Evolutionary conservation across 2,888 invertebrate genomes (phyloP).

Genomic region (Dyspetes luteomarginatus): DNA sequence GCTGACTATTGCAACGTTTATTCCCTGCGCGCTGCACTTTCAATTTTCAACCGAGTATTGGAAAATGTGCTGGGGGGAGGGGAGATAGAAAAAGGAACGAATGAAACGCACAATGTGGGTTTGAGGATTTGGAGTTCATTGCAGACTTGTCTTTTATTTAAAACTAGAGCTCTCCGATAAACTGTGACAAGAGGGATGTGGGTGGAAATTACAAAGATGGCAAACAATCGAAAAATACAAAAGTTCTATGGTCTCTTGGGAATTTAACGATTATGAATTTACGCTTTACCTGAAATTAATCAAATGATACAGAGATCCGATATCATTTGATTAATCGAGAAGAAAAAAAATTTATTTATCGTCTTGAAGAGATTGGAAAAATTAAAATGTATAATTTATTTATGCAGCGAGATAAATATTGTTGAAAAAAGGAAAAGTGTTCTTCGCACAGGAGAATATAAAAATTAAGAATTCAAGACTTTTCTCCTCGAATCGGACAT

Average conservation of each 20-base stretch:
- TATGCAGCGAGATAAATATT: no score
- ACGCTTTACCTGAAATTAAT: not conserved
- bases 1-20: no score
- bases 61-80: no score
- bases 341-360: no score
- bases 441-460: conserved; percentile 26
- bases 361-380: no score
- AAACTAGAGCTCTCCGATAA: conserved; percentile 1
- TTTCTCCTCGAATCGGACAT: conserved; percentile 34
- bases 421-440: not conserved
- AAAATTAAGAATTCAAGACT: conserved; percentile 55
- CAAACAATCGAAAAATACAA: conserved; percentile 29
- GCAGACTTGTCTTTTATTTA: not conserved
- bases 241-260: no score
- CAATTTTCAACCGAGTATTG: no score
- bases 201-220: not conserved
- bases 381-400: no score
- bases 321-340: no score
- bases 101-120: not conserved
- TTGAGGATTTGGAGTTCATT: not conserved
- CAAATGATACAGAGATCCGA: no score
- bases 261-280: conserved; percentile 19
- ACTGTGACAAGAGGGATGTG: conserved; percentile 16
- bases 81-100: not conserved
- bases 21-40: no score